phyloP scores from a whole-genome alignment of 2,888 invertebrate species.

The Sphaerophoria taeniata region DNA sequence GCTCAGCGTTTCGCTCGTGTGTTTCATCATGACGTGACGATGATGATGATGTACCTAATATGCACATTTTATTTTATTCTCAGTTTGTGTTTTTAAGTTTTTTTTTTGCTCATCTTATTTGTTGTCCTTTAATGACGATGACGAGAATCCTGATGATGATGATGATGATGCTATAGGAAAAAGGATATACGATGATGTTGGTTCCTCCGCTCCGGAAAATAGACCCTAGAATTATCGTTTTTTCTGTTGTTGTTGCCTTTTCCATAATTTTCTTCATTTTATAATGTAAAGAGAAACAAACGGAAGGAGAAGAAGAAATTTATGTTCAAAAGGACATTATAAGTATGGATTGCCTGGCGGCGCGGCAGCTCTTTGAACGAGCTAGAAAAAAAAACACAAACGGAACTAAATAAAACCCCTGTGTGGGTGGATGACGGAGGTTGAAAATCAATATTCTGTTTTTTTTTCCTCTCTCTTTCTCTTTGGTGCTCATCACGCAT shows the following conservation, averaged over 20 bases:
- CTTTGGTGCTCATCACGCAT: conserved; percentile 53
- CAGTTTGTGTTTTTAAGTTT: conserved; percentile 33
- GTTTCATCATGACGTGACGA: too few species aligned
- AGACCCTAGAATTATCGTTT: conserved; percentile 68
- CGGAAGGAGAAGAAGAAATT: conserved; percentile 63
- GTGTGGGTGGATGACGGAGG: conserved; percentile 29
- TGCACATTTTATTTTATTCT: conserved; percentile 36
- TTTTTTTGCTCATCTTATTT: conserved; percentile 29
- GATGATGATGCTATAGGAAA: conserved; percentile 40
- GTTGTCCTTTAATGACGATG: conserved; percentile 65
- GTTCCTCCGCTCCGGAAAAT: conserved; percentile 65
- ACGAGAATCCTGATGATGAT: conserved; percentile 31
- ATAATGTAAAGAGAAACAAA: conserved; percentile 31
- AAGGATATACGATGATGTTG: conserved; percentile 64
- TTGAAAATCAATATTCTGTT: conserved; percentile 59
- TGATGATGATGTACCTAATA: conserved; percentile 30
- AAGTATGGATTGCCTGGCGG: conserved; percentile 69
- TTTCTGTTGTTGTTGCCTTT: conserved; percentile 25
- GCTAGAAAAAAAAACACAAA: neutral
- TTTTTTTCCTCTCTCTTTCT: conserved; percentile 1
- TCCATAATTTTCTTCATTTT: too few species aligned
- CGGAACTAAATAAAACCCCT: neutral
- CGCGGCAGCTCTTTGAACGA: conserved; percentile 29
- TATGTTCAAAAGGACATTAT: conserved; percentile 69
- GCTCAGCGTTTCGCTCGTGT: conserved; percentile 20